Percentiles rank a stretch among this genome's conserved stretches.
These are phyloP conservation scores for Catharus ustulatus DNA, from an alignment of 2,797 vertebrate species.

Conservation along the genomic window DNA sequence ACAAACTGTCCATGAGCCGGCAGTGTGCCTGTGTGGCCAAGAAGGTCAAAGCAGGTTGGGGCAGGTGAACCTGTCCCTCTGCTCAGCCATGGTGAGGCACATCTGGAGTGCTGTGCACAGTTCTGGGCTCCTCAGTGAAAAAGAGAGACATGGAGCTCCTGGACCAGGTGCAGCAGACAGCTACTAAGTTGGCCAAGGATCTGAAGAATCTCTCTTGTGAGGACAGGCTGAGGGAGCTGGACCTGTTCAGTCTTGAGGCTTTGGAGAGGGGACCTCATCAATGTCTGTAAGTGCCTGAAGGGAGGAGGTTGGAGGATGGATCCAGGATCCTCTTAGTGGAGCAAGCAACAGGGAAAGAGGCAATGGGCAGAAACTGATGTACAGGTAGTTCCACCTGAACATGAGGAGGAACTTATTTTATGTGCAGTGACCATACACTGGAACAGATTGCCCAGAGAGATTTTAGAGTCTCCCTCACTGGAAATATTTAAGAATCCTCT, in stretches of 20 bases:
- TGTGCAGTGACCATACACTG: background rate
- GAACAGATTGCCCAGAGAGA: background rate
- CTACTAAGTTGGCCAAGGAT: background rate
- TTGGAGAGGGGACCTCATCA: too few relatives aligned
- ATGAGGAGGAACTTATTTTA: background rate
- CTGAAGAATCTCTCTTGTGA: background rate
- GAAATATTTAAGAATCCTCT: background rate
- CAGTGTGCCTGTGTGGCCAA: background rate
- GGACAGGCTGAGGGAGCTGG: background rate
- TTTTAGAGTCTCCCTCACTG: background rate
- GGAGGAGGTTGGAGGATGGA: background rate
- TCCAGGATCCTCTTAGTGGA: too few relatives aligned
- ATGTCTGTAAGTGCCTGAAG: too few relatives aligned
- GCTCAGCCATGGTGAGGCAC: rapidly evolving
- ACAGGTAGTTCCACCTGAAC: background rate
- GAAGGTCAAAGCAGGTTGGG: too few relatives aligned
- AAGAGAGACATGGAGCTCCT: background rate
- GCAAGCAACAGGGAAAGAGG: background rate
- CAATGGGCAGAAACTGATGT: background rate
- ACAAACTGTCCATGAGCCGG: background rate
- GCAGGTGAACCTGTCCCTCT: too few relatives aligned
- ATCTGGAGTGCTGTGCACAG: background rate
- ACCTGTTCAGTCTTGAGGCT: too few relatives aligned
- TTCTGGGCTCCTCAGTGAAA: background rate
- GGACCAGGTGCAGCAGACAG: background rate